Evolutionary conservation across 2,888 invertebrate species (phyloP).

Genomic region (Harpagoxenus sublaevis): DNA sequence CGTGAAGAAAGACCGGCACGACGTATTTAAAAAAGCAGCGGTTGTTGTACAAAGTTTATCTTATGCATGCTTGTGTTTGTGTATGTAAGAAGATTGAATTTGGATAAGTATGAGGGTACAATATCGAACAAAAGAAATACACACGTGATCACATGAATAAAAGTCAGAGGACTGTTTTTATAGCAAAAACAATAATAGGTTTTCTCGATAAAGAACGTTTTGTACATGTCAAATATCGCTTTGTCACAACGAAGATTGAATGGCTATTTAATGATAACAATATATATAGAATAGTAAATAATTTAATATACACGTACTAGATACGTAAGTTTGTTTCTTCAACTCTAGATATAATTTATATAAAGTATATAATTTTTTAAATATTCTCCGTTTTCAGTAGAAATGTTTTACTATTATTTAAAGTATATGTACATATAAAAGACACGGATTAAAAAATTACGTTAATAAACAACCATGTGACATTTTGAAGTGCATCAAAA

Average conservation of each 20-base stretch:
- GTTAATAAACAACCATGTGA: neutral
- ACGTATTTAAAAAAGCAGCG: neutral
- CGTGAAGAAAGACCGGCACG: neutral
- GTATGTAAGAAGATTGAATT: conserved; percentile 5
- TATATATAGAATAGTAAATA: neutral
- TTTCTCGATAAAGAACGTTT: neutral
- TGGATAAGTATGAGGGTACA: neutral
- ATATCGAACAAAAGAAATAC: neutral
- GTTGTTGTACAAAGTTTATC: neutral
- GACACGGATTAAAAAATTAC: neutral
- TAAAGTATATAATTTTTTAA: neutral
- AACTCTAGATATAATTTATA: neutral
- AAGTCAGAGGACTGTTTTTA: neutral
- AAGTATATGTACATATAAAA: neutral
- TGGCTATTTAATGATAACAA: neutral
- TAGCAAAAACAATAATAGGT: neutral
- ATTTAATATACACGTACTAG: neutral
- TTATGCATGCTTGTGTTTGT: neutral
- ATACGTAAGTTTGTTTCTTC: neutral
- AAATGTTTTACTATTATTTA: neutral
- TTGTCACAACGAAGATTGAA: neutral
- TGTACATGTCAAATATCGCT: neutral
- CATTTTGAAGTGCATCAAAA: neutral
- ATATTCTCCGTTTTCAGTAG: neutral
- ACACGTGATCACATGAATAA: neutral